These are phyloP conservation scores for Pammene aurita DNA, from an alignment of 2,888 invertebrate species.

Conservation along the genomic window DNA sequence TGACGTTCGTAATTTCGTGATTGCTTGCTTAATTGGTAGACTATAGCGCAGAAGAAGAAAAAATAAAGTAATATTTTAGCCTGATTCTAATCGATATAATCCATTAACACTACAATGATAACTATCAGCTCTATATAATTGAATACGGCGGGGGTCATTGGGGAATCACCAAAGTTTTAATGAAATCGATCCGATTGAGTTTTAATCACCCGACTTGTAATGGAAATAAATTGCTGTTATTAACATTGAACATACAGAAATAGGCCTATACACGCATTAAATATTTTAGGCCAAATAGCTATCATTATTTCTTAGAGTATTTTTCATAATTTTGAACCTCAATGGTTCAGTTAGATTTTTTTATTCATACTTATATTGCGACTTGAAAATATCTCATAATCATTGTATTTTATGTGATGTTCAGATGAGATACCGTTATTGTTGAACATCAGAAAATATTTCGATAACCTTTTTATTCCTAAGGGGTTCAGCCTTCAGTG, in stretches of 20 bases:
- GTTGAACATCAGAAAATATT: slow-evolving; percentile 65
- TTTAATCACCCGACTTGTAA: slow-evolving; percentile 32
- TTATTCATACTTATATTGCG: too few relatives aligned
- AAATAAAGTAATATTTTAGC: background rate
- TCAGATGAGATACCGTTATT: slow-evolving; percentile 54
- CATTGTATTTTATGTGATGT: slow-evolving; percentile 36
- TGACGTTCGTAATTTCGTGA: background rate
- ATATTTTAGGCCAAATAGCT: slow-evolving; percentile 11
- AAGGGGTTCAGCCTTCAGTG: slow-evolving; percentile 55
- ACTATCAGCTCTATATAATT: slow-evolving; percentile 13
- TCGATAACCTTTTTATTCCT: slow-evolving; percentile 66
- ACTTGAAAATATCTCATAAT: too few relatives aligned
- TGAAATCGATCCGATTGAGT: slow-evolving; percentile 27
- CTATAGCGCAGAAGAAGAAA: background rate
- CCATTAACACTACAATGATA: slow-evolving; percentile 32
- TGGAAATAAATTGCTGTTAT: slow-evolving; percentile 41
- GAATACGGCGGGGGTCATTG: background rate
- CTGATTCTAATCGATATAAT: slow-evolving; percentile 29
- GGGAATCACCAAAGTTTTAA: slow-evolving; percentile 29
- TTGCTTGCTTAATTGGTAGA: background rate
- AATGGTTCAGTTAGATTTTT: too few relatives aligned
- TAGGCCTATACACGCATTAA: background rate
- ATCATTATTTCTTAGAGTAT: too few relatives aligned
- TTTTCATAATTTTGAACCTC: too few relatives aligned
- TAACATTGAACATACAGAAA: slow-evolving; percentile 27